Base-by-base conservation (phyloP, 2,797 vertebrate species). In the Sciaenops ocellatus region DNA sequence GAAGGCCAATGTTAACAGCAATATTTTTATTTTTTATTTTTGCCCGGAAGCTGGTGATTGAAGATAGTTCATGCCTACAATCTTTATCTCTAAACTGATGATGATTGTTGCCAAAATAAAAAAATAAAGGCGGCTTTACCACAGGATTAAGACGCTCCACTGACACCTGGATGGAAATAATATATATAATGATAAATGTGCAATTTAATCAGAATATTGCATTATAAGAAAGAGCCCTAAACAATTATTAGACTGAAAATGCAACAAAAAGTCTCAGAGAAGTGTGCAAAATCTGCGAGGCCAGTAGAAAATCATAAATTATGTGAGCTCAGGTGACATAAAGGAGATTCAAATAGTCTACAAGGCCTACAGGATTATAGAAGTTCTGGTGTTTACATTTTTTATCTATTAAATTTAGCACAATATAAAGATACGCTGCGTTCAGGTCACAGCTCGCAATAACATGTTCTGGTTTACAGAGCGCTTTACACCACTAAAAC, bases 1-100 rank as follows among this genome's bases (percentile, higher is more conserved):
- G 52, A 82, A 68, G 34, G 69, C 28, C 8, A 11, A 72, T 59
- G 62, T 71, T 62, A 62, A 71, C 34, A 41, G 66, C 0, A 0
- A 44, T 83, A 56, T 70, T 73, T 67, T 67, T 34, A 69, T 44
- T 73, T 73, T 51, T 68, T 9, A 9, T 38, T 38, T 38, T 38
- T 9, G 34, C 20, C 17, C 8, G 22, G 16, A 82, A 79, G 55
- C 30, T 48, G 56, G 20, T 52, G 62, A 82, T 38, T 77, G 55
- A 20, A 16, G 22, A 55, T 76, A 80, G 60, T 70, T 71, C 55
- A 22, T 55, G 3, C 17, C 28, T 30, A 26, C 7, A 61, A 60
- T 69, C 30, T 69, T 75, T 65, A 55, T 78, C 67, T 52, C 24
- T 26, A 69, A 62, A 70, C 17, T 56, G 12, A 69, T n/a, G 46